Percentiles rank a stretch among this genome's conserved stretches.
Conservation (phyloP, 2,888 invertebrate genomes). For the Galeopsomyia nigrocyanea region DNA sequence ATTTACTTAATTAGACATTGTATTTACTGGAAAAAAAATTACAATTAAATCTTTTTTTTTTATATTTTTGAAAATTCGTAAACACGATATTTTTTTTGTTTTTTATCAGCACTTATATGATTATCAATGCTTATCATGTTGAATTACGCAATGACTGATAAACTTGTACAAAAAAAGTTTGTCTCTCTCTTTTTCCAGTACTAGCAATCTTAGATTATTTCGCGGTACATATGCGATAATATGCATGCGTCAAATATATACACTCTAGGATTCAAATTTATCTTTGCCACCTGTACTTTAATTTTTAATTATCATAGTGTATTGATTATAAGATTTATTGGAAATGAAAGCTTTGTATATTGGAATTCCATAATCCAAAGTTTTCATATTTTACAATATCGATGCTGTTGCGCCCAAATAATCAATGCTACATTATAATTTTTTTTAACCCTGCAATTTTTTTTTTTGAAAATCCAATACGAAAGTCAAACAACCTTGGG, state of each 20-base stretch:
- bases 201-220: conserved; percentile 48
- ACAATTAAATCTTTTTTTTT: conserved; percentile 6
- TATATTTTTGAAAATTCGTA: neutral
- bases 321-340: conserved; percentile 3
- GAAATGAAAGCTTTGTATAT: conserved; percentile 41
- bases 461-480: too few species aligned
- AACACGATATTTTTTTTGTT: neutral
- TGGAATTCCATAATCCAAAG: conserved; percentile 16
- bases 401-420: conserved; percentile 28
- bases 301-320: conserved; percentile 49
- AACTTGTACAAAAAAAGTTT: conserved; percentile 13
- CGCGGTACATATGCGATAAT: conserved; percentile 47
- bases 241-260: conserved; percentile 63
- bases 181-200: conserved; percentile 48
- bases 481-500: too few species aligned
- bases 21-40: conserved; percentile 34
- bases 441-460: neutral
- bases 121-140: conserved; percentile 29
- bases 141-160: too few species aligned
- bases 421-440: conserved; percentile 42
- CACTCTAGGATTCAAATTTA: conserved; percentile 66
- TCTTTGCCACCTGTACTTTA: conserved; percentile 55
- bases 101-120: conserved; percentile 26
- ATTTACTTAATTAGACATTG: conserved; percentile 36
- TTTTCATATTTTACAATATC: conserved; percentile 39